Conservation (phyloP, 2,797 vertebrate genomes). For the Pampus argenteus region DNA sequence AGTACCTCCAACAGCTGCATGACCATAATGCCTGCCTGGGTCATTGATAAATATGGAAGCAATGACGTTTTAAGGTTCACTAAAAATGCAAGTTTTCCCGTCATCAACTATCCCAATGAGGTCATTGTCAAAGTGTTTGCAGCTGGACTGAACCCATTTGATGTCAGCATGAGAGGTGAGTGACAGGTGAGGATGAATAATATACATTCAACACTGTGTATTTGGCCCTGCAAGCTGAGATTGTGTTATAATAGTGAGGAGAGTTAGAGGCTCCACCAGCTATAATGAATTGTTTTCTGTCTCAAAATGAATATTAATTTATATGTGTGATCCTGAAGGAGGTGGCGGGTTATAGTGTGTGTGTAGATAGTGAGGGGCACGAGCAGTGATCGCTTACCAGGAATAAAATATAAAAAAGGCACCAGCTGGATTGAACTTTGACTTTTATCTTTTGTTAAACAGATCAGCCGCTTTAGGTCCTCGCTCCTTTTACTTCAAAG, state of each 20-base stretch:
- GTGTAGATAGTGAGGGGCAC: no score
- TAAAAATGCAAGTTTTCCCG: constrained; percentile 87
- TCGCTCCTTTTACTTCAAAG: neutral
- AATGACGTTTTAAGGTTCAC: constrained; percentile 92
- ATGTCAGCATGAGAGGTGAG: constrained; percentile 97
- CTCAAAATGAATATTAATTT: neutral
- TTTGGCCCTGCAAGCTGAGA: neutral
- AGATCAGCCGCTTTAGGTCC: neutral
- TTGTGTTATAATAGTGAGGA: no score
- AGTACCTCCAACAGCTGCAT: constrained; percentile 69
- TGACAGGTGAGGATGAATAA: constrained; percentile 30
- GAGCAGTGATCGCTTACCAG: no score
- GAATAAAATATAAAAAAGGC: no score
- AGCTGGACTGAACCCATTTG: constrained; percentile 93
- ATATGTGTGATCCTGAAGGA: no score
- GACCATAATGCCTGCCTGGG: constrained; percentile 93
- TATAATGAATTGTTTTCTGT: neutral
- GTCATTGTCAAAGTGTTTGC: constrained; percentile 93
- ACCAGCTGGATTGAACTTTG: no score
- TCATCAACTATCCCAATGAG: constrained; percentile 93
- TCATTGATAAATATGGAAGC: constrained; percentile 92
- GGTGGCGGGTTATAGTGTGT: no score
- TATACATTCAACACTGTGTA: neutral
- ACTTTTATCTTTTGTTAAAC: neutral
- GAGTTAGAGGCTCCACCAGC: neutral